Conservation (phyloP, 2,888 invertebrate genomes). For the Drosophila hawaiiensis region DNA sequence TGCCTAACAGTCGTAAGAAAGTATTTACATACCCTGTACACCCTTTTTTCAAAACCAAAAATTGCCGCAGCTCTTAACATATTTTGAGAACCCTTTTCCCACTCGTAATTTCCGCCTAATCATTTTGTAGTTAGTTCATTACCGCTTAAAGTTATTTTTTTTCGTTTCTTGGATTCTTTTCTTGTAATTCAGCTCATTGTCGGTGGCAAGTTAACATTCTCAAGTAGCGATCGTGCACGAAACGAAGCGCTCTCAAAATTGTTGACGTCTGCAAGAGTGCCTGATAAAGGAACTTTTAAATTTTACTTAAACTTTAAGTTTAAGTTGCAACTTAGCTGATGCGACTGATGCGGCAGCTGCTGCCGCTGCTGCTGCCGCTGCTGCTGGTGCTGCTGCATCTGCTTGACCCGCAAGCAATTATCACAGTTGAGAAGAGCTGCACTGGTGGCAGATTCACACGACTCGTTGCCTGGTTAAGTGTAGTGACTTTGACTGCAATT, state of each 20-base stretch:
- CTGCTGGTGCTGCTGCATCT: constrained; percentile 29
- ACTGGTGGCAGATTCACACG: constrained; percentile 65
- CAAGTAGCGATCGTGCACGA: constrained; percentile 60
- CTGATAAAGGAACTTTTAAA: constrained; percentile 37
- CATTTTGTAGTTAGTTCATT: constrained; percentile 19
- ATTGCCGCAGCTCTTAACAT: neutral
- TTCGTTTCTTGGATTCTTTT: constrained; percentile 7
- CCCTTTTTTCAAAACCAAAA: no score
- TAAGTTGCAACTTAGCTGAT: constrained; percentile 32
- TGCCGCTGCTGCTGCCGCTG: constrained; percentile 28
- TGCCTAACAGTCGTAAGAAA: neutral
- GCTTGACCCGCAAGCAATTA: constrained; percentile 73
- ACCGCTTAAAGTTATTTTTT: neutral
- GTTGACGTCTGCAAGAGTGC: constrained; percentile 48
- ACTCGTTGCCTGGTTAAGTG: constrained; percentile 47
- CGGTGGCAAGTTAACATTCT: constrained; percentile 51
- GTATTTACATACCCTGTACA: neutral
- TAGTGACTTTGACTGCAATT: constrained; percentile 70
- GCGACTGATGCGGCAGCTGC: constrained; percentile 15
- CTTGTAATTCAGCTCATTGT: constrained; percentile 51
- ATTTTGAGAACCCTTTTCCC: neutral
- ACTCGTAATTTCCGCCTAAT: constrained; percentile 7
- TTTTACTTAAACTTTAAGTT: constrained; percentile 14
- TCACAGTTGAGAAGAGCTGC: constrained; percentile 40
- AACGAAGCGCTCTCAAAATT: constrained; percentile 31